Base-by-base conservation (phyloP, 1,140 invertebrate genomes). In the Bombus haemorrhoidalis region DNA sequence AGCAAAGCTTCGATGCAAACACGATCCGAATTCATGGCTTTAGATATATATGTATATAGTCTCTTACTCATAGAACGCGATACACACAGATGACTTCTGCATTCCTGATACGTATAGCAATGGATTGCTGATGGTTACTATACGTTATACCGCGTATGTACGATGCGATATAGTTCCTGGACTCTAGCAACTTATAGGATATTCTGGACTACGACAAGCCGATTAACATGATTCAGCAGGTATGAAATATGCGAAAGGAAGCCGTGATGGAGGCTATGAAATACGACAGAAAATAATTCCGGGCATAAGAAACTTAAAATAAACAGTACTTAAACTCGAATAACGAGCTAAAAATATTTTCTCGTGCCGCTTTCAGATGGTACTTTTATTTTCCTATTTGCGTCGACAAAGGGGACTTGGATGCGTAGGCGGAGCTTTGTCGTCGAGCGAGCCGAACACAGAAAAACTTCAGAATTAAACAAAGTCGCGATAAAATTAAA, bases 11-110 rank as follows among this genome's bases (percentile, higher is more conserved):
- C 28, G 75, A 78, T 28, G 75, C 39, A 78, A 78, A 64, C 37
- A 41, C n/a, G 57, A 77, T 77, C 37, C 18, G 5, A 28, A 41
- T 77, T 64, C 75, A 41, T 64, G 37, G 28, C 37, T 8, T 34
- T 28, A 77, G 53, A 62, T 37, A 77, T 77, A 66, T 66, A 34
- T 18, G n/a, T 59, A 25, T 64, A 64, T n/a, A n/a, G 57, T n/a
- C 13, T 41, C 53, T n/a, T 41, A 41, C 39, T 77, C 59, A n/a
- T 64, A 64, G 75, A 41, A 77, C 37, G 64, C 1, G 75, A 64
- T 78, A 78, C 47, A 22, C 47, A 22, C 59, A 43, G 37, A 9
- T 78, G 75, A 64, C 57, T 78, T 37, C 75, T 78, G 59, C n/a
- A 64, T 22, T 64, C n/a, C 37, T 78, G 57, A 64, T 78, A 78